A percentile compares a stretch with the other conserved stretches of the same genome.
Evolutionary conservation across 2,888 invertebrate genomes (phyloP).

Genomic region (Nemotelus nigrinus): DNA sequence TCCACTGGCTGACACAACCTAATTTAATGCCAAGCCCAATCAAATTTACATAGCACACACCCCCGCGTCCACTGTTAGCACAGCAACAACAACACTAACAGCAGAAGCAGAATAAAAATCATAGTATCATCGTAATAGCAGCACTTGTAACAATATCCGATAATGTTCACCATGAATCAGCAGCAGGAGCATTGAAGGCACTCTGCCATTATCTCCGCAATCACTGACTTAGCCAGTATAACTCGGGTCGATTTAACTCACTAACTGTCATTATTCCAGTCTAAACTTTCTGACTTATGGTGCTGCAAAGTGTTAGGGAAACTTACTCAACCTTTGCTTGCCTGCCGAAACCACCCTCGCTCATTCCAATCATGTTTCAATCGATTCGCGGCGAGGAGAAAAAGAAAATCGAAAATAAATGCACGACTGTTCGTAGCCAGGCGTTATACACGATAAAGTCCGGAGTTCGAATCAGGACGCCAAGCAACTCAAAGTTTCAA

Average conservation of each 20-base stretch:
- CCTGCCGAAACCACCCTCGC: no score
- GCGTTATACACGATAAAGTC: no score
- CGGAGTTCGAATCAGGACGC: no score
- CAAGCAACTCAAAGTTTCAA: no score
- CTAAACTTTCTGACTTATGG: slow-evolving; percentile 25
- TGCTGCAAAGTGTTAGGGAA: background rate
- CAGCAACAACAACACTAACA: no score
- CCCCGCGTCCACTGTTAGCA: background rate
- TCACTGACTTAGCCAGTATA: background rate
- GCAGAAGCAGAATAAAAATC: background rate
- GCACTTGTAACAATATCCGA: background rate
- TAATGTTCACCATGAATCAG: background rate
- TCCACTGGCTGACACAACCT: background rate
- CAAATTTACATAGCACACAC: background rate
- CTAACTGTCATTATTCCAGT: slow-evolving; percentile 14
- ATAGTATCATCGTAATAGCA: background rate
- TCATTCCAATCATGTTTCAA: no score
- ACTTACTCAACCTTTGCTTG: background rate
- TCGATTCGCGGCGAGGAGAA: background rate
- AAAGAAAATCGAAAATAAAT: slow-evolving; percentile 7
- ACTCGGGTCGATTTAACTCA: slow-evolving; percentile 14
- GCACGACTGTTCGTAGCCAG: no score
- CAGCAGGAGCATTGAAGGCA: background rate
- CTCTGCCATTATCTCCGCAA: background rate
- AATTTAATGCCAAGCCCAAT: slow-evolving; percentile 1